Conservation (phyloP, 2,797 vertebrate genomes). For the Masticophis lateralis region DNA sequence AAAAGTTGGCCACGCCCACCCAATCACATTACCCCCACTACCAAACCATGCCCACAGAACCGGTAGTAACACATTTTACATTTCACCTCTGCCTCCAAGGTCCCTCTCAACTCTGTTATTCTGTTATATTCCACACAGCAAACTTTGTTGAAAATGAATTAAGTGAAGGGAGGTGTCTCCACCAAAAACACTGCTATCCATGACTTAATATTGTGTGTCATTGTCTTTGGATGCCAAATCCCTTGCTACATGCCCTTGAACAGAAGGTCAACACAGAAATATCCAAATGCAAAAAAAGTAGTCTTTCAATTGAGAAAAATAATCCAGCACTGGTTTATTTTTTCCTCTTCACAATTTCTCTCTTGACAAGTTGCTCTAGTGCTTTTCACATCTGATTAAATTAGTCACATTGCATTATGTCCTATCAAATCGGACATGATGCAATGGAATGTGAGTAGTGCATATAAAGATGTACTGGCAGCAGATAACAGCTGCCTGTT, state of each 20-base stretch:
- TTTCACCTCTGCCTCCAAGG: not conserved
- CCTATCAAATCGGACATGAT: conserved; percentile 62
- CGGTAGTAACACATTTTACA: too few species aligned
- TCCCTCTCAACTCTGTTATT: not conserved
- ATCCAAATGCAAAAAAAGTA: conserved; percentile 58
- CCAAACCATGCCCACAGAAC: too few species aligned
- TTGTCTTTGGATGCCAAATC: conserved; percentile 53
- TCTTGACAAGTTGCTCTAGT: conserved; percentile 54
- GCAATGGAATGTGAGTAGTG: conserved; percentile 62
- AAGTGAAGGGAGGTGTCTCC: conserved; percentile 47
- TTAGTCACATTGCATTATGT: conserved; percentile 69
- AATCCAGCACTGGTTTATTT: conserved; percentile 53
- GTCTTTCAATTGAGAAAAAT: conserved; percentile 61
- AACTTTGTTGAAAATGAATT: conserved; percentile 39
- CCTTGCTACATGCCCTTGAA: conserved; percentile 61
- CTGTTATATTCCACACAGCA: conserved; percentile 2
- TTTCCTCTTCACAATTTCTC: conserved; percentile 41
- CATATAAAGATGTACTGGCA: conserved; percentile 60
- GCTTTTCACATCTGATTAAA: conserved; percentile 71
- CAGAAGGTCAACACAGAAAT: conserved; percentile 68
- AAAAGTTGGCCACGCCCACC: too few species aligned
- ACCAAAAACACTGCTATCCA: conserved; percentile 54
- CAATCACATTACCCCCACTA: too few species aligned
- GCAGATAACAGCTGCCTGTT: conserved; percentile 38
- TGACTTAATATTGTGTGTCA: conserved; percentile 64